A percentile compares a stretch with the other conserved stretches of the same genome.
These are phyloP conservation scores for Oncorhynchus keta DNA, from an alignment of 2,113 vertebrate genomes.

Conservation along the genomic window DNA sequence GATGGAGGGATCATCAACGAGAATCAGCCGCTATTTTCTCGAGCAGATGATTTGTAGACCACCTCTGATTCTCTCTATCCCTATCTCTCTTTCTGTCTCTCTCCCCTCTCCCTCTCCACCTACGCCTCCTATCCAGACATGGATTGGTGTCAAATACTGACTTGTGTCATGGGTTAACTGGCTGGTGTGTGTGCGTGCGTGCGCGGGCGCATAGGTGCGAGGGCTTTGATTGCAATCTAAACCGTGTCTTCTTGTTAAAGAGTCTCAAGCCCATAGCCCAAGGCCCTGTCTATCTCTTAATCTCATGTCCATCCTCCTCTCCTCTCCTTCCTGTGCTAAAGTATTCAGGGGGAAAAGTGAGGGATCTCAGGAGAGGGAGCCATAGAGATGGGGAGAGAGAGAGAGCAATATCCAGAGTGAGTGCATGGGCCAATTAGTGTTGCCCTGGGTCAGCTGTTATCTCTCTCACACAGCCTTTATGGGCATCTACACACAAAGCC, in stretches of 20 bases:
- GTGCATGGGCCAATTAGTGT: conserved; percentile 56
- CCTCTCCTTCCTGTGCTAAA: neutral
- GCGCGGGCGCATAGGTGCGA: conserved; percentile 11
- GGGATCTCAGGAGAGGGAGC: neutral
- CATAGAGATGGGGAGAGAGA: neutral
- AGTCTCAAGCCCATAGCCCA: conserved; percentile 19
- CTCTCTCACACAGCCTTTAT: conserved; percentile 51
- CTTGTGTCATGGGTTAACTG: no score
- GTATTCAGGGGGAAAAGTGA: neutral
- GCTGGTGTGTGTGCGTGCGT: neutral
- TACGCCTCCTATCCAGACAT: no score
- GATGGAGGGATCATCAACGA: no score
- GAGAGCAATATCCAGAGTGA: conserved; percentile 10
- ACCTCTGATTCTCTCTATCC: no score
- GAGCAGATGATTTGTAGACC: no score
- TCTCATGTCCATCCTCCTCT: neutral
- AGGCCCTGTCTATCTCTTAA: neutral
- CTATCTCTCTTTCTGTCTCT: no score
- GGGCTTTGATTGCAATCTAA: conserved; percentile 26
- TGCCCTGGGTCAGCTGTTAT: conserved; percentile 60
- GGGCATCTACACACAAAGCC: conserved; percentile 51
- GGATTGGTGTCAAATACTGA: no score
- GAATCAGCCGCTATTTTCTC: no score
- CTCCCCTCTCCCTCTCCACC: no score
- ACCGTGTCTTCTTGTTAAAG: conserved; percentile 8